Evolutionary conservation across 2,888 invertebrate genomes (phyloP).

Genomic region (Antitype chi): DNA sequence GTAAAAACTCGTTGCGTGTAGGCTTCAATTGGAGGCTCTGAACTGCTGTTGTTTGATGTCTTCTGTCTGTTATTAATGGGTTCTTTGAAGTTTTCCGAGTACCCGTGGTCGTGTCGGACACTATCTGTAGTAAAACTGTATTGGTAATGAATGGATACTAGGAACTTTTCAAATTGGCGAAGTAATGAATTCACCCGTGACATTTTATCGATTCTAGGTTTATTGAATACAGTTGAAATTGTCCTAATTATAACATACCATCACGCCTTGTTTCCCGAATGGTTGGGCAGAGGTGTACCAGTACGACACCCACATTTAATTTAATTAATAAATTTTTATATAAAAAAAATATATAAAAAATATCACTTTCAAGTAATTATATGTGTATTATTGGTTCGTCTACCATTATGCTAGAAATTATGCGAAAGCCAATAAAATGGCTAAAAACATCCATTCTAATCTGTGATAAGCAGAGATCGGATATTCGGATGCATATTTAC

Average conservation of each 20-base stretch:
- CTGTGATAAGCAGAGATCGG: no score
- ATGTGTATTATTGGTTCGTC: no score
- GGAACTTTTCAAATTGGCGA: slow-evolving; percentile 21
- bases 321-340: no score
- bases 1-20: slow-evolving; percentile 82
- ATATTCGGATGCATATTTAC: no score
- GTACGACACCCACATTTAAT: no score
- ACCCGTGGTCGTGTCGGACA: slow-evolving; percentile 15
- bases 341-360: no score
- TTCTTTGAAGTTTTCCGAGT: slow-evolving; percentile 41
- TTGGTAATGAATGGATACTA: slow-evolving; percentile 6
- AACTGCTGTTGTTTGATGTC: slow-evolving; percentile 66
- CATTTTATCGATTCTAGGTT: neutral
- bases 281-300: no score
- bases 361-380: no score
- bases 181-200: neutral
- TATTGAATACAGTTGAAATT: no score
- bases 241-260: neutral
- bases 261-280: no score
- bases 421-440: neutral
- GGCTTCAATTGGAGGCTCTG: slow-evolving; percentile 68
- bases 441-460: neutral
- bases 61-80: slow-evolving; percentile 54
- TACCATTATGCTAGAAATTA: no score
- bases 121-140: slow-evolving; percentile 24